Percentiles rank a stretch among this genome's conserved stretches.
These are phyloP conservation scores for Vombatus ursinus DNA, from an alignment of 2,113 vertebrate species.

Conservation along the genomic window DNA sequence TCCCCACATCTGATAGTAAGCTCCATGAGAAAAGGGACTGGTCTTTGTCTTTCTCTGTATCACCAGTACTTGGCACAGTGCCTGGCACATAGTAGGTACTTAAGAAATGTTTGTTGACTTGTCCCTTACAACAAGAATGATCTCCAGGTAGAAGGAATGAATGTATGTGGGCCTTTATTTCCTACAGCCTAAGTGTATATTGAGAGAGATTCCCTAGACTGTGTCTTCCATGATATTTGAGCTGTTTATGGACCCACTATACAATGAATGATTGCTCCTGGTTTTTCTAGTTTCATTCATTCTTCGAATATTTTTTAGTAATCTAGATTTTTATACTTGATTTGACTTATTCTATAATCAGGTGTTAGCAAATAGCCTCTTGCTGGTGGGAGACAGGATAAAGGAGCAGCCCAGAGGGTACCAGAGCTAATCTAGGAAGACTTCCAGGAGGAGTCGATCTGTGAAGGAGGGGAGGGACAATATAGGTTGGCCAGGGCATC, in stretches of 20 bases:
- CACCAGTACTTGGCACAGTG: too few relatives aligned
- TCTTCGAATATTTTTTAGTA: not conserved
- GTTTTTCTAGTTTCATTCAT: not conserved
- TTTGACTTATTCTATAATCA: not conserved
- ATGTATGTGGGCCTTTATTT: too few relatives aligned
- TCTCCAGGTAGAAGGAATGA: too few relatives aligned
- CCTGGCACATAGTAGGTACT: too few relatives aligned
- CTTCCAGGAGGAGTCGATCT: not conserved
- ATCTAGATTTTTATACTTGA: not conserved
- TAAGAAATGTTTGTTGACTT: too few relatives aligned
- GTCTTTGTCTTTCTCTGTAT: too few relatives aligned
- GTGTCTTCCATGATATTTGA: not conserved
- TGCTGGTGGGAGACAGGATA: not conserved
- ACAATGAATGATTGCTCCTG: not conserved
- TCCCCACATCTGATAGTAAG: too few relatives aligned
- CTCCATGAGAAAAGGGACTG: too few relatives aligned
- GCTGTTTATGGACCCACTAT: not conserved
- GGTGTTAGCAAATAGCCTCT: not conserved
- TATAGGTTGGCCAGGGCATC: not conserved
- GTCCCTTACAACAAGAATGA: too few relatives aligned
- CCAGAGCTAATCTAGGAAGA: not conserved
- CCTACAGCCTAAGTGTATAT: too few relatives aligned
- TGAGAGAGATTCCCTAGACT: too few relatives aligned
- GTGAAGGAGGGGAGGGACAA: not conserved
- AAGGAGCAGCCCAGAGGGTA: not conserved